phyloP scores from a whole-genome alignment of 2,888 invertebrate species.

The Monoplex corrugatus region DNA sequence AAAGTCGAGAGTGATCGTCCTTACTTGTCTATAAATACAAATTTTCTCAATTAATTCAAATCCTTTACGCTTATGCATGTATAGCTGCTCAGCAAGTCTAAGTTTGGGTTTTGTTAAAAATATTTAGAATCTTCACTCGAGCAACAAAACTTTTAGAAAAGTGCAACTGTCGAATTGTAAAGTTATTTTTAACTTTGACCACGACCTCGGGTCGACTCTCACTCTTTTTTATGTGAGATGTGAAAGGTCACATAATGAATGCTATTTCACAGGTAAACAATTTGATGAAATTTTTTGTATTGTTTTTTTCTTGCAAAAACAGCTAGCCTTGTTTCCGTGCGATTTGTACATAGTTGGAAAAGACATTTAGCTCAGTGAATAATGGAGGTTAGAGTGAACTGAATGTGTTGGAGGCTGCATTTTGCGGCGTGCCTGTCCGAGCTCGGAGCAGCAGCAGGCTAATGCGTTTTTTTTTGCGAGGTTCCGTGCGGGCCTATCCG shows the following conservation, averaged over 20 bases:
- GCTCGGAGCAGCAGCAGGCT: neutral
- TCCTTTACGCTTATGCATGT: neutral
- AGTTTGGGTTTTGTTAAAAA: no score
- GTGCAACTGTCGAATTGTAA: no score
- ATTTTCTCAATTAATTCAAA: neutral
- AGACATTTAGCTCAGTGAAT: neutral
- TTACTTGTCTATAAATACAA: neutral
- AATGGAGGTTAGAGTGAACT: neutral
- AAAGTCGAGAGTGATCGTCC: neutral
- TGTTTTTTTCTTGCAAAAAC: constrained; percentile 11
- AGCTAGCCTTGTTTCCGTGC: neutral
- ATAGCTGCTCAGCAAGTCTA: no score
- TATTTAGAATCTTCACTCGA: no score
- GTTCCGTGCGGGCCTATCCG: constrained; percentile 29
- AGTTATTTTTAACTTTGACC: constrained; percentile 8
- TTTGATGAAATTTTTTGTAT: constrained; percentile 13
- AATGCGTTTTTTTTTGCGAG: constrained; percentile 18
- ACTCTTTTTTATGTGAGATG: constrained; percentile 31
- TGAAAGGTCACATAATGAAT: constrained; percentile 33
- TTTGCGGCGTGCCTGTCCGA: neutral
- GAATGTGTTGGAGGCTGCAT: neutral
- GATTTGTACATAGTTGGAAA: neutral
- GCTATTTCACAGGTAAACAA: constrained; percentile 40
- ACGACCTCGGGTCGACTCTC: neutral
- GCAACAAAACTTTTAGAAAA: no score